phyloP scores from a whole-genome alignment of 2,797 vertebrate genomes.

The Eulemur mongoz region DNA sequence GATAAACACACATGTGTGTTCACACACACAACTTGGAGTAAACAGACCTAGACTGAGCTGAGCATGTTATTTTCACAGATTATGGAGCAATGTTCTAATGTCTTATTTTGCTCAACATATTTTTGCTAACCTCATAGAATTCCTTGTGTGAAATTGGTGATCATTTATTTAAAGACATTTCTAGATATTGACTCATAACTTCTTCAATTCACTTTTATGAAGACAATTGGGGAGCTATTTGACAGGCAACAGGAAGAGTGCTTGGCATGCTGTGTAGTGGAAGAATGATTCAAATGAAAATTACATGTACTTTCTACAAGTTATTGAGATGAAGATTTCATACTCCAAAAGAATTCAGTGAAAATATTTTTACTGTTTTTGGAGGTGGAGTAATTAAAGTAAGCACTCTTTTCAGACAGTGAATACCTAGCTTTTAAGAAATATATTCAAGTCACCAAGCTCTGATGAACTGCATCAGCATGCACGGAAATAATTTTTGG shows the following conservation, averaged over 20 bases:
- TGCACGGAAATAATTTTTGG: not conserved
- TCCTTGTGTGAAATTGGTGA: constrained; percentile 38
- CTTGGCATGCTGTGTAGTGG: constrained; percentile 49
- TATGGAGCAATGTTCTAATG: constrained; percentile 51
- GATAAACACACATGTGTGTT: not conserved
- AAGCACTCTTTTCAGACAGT: constrained; percentile 72
- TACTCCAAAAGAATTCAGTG: constrained; percentile 68
- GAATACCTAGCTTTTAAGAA: not conserved
- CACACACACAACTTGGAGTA: not conserved
- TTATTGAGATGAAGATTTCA: constrained; percentile 69
- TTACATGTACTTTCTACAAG: not conserved
- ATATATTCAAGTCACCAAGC: not conserved
- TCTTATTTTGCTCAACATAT: not conserved
- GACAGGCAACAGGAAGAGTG: not conserved
- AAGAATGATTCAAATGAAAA: constrained; percentile 70
- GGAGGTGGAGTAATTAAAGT: constrained; percentile 73
- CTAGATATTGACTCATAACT: constrained; percentile 45
- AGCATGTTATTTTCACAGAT: not conserved
- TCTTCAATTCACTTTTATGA: constrained; percentile 40
- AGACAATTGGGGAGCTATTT: constrained; percentile 49
- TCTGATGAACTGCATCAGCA: not conserved
- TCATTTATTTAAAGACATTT: constrained; percentile 73
- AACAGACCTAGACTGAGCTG: not conserved
- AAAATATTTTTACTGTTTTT: constrained; percentile 70
- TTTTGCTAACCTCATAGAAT: not conserved